Percentiles rank a stretch among this genome's conserved stretches.
Evolutionary conservation across 2,888 invertebrate species (phyloP).

Genomic region (Amblyjoppa proteus): DNA sequence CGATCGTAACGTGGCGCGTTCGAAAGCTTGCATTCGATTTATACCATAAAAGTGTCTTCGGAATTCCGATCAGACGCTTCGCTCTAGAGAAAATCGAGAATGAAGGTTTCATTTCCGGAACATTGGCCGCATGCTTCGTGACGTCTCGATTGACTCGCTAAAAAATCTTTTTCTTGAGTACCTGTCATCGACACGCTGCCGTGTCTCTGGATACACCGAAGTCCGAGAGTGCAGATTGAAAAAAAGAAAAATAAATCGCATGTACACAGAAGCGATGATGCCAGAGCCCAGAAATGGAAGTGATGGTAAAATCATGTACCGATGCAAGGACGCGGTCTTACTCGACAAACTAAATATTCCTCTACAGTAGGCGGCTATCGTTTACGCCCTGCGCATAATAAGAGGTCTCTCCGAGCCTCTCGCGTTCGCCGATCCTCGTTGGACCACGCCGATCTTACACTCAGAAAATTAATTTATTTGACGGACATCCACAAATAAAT

Average conservation of each 20-base stretch:
- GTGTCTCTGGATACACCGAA: not conserved
- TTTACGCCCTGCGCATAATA: not conserved
- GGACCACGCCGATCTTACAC: not conserved
- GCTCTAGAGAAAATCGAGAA: too few species aligned
- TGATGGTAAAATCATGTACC: constrained; percentile 45
- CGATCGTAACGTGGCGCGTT: too few species aligned
- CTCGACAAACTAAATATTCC: constrained; percentile 48
- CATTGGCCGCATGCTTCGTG: too few species aligned
- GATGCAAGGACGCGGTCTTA: constrained; percentile 46
- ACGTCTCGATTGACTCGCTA: too few species aligned
- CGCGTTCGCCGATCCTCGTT: not conserved
- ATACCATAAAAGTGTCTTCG: too few species aligned
- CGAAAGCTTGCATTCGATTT: too few species aligned
- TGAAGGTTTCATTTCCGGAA: too few species aligned
- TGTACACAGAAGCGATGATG: constrained; percentile 1
- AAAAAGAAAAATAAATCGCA: not conserved
- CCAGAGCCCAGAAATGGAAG: constrained; percentile 48
- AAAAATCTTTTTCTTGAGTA: too few species aligned
- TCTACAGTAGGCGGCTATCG: constrained; percentile 13
- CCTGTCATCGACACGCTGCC: not conserved
- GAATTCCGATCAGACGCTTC: too few species aligned
- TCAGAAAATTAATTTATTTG: too few species aligned
- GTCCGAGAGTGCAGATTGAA: not conserved
- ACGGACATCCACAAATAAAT: too few species aligned
- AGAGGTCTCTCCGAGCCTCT: not conserved